Base-by-base conservation (phyloP, 2,888 invertebrate genomes). In the Cerastoderma edule region DNA sequence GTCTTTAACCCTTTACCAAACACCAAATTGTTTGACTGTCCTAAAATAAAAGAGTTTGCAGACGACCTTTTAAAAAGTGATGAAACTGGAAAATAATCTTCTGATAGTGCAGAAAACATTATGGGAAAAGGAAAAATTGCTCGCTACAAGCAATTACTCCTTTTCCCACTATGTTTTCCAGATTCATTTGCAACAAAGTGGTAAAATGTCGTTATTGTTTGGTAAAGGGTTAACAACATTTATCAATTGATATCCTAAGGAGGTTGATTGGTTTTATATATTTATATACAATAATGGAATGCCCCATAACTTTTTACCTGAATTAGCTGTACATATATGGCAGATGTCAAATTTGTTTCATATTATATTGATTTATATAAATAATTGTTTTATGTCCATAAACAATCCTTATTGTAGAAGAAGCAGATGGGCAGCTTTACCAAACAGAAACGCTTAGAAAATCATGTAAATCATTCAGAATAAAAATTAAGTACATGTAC, bases 101-200 rank as follows among this genome's bases (percentile, higher is more conserved):
- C n/a, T 46, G n/a, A 50, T n/a, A n/a, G 5, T 50, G 6, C 22
- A n/a, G 50, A 8, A 50, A 50, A 50, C 50, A 50, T 50, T 50
- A 22, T 50, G 50, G 50, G 10, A 50, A 50, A 50, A 50, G 50
- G 50, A 50, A 22, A 50, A 48, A 54, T 27, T 54, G 54, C 54
- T 54, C 8, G 54, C 28, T 5, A 54, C 19, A 4, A 54, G 54
- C 24, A 54, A 22, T 54, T 54, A 28, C 54, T 54, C 54, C 19
- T 54, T 54, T 27, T 28, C 10, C 50, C 50, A 50, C 8, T n/a
- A 50, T 50, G n/a, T 50, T 50, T 50, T 50, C 50, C 6, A 50
- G 5, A 16, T 22, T n/a, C 50, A n/a, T 50, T 5, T n/a, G 50
- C 13, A 50, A 50, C n/a, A 22, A 22, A 39, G 39, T 39, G 10